Evolutionary conservation across 1,140 invertebrate genomes (phyloP), one percentile per base, ranked within the genome.

Genomic region (Drosophila sucinea): DNA sequence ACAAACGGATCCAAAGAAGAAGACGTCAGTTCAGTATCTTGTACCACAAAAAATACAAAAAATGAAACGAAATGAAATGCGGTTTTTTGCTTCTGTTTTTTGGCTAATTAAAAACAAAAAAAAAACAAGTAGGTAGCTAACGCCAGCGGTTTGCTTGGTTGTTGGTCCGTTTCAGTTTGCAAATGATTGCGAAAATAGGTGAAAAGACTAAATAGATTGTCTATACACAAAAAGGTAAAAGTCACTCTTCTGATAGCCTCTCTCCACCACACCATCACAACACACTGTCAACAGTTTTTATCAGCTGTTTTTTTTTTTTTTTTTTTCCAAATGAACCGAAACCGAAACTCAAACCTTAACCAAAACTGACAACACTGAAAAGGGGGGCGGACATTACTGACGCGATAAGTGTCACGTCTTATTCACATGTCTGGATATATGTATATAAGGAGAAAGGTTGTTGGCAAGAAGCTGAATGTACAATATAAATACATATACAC

Each of bases 341-440:
- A 60, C 30, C n/a, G 0, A n/a, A 30, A 30, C 30, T 30, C 2
- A 30, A 30, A 30, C 30, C 4, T 2, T 3, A 30, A 4, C 35
- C 10, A 10, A 38, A 38, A 38, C 35, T 38, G 35, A 35, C 7
- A 35, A 44, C 40, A 5, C 11, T 23, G 17, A 1, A 2, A 8
- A 2, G 23, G 7, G 7, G 23, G 44, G 8, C 23, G 7, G 23
- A 51, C 44, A 5, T 7, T 3, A 51, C 7, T 30, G 47, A 38
- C 35, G 74, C 73, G 74, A 77, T 77, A 77, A 77, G 74, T 73
- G 73, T 76, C 74, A 77, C 73, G 74, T 70, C 66, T 65, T 70
- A 76, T 76, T 77, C 81, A 80, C 81, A 81, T 84, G 81, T 60
- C 80, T 78, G 63, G 67, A 74, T 71, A 73, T 82, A 70, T 69